Evolutionary conservation across 2,888 invertebrate species (phyloP).

Genomic region (Tenodera sinensis): DNA sequence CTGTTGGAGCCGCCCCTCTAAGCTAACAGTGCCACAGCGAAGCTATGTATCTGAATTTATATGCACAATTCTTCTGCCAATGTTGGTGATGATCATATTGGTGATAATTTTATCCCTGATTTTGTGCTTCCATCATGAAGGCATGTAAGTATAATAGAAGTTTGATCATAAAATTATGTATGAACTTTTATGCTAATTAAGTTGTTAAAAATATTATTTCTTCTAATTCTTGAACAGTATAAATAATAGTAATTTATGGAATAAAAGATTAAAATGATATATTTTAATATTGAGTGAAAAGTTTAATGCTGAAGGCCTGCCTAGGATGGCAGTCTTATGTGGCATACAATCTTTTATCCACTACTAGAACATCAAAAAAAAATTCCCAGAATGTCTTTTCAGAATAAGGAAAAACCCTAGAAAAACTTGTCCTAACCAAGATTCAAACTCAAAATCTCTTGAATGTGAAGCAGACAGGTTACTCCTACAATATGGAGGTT

Average conservation of each 20-base stretch:
- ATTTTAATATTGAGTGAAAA: too few relatives aligned
- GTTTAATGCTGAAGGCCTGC: too few relatives aligned
- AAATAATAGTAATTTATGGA: not conserved
- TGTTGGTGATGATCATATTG: constrained; percentile 62
- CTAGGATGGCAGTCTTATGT: too few relatives aligned
- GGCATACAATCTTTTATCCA: too few relatives aligned
- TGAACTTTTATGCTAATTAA: not conserved
- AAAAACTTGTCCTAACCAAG: too few relatives aligned
- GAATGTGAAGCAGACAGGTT: too few relatives aligned
- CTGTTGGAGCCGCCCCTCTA: constrained; percentile 61
- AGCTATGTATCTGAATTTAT: constrained; percentile 67
- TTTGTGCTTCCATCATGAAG: constrained; percentile 71
- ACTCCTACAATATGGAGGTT: too few relatives aligned
- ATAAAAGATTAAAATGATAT: not conserved
- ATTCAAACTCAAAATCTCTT: too few relatives aligned
- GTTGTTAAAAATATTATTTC: not conserved
- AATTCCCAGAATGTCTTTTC: too few relatives aligned
- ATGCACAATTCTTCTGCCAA: constrained; percentile 66
- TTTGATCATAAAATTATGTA: not conserved
- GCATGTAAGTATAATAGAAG: constrained; percentile 60
- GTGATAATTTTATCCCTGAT: constrained; percentile 65
- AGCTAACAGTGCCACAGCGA: constrained; percentile 59
- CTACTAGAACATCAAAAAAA: too few relatives aligned
- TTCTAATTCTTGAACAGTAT: not conserved
- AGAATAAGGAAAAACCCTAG: too few relatives aligned